Conservation (phyloP, 2,888 invertebrate species). For the Rutpela maculata region DNA sequence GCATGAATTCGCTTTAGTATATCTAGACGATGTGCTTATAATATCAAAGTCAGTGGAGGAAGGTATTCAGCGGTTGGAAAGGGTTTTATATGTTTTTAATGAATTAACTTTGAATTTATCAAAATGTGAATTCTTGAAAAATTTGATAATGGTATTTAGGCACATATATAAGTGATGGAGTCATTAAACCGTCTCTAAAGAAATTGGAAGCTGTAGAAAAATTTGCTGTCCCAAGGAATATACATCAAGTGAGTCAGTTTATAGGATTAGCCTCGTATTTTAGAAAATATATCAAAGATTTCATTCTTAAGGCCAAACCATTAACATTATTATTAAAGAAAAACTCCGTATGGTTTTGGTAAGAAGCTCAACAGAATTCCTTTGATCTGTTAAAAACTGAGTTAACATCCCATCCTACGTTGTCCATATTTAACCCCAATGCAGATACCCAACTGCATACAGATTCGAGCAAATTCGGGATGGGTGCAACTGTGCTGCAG, state of each 20-base stretch:
- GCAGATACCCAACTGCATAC: slow-evolving; percentile 62
- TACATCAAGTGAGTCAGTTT: slow-evolving; percentile 46
- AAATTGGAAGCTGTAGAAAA: no score
- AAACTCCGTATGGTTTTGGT: slow-evolving; percentile 42
- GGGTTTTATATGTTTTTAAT: background rate
- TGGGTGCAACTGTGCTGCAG: no score
- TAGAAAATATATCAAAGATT: slow-evolving; percentile 58
- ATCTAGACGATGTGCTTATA: no score
- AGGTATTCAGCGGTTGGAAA: slow-evolving; percentile 53
- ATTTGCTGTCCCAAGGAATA: slow-evolving; percentile 37
- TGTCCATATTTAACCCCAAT: slow-evolving; percentile 53
- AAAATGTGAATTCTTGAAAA: slow-evolving; percentile 23
- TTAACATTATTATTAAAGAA: slow-evolving; percentile 50
- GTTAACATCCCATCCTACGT: slow-evolving; percentile 39
- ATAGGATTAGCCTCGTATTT: slow-evolving; percentile 60
- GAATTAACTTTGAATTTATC: background rate
- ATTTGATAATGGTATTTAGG: background rate
- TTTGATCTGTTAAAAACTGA: slow-evolving; percentile 42
- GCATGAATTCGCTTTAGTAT: no score
- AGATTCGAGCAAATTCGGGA: slow-evolving; percentile 60
- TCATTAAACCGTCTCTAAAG: no score
- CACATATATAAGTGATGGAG: no score
- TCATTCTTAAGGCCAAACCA: no score
- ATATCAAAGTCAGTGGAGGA: no score
- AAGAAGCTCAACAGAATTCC: slow-evolving; percentile 35